Conservation (phyloP, 2,888 invertebrate species). For the Cremastinae sp. region DNA sequence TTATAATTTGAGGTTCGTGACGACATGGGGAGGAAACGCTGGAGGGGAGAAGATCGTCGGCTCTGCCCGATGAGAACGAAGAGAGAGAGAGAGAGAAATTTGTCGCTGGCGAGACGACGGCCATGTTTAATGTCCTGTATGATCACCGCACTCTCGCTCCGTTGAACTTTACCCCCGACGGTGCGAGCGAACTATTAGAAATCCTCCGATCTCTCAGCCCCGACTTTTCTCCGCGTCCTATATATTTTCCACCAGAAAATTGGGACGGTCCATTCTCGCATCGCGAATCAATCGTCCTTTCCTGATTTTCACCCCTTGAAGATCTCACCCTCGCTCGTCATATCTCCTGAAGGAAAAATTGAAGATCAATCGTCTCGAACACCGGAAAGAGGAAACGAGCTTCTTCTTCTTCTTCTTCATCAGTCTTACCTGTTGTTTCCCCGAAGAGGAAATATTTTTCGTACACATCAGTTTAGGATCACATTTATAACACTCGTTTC, state of each 20-base stretch:
- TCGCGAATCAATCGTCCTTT: constrained; percentile 21
- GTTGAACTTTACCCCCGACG: constrained; percentile 76
- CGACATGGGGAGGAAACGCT: too few relatives aligned
- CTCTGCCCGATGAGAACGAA: constrained; percentile 17
- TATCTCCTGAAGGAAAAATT: constrained; percentile 5
- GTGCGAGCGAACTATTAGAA: constrained; percentile 43
- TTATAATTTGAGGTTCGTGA: constrained; percentile 79
- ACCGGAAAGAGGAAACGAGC: constrained; percentile 75
- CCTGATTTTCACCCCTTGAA: constrained; percentile 28
- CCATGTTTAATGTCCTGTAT: constrained; percentile 79
- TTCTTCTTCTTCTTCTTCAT: constrained; percentile 52
- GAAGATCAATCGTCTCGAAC: too few relatives aligned
- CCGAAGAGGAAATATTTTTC: too few relatives aligned
- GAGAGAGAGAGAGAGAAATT: constrained; percentile 40
- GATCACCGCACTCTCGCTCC: constrained; percentile 78
- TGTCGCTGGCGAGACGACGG: constrained; percentile 69
- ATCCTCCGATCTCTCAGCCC: constrained; percentile 6
- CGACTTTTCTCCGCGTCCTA: constrained; percentile 2
- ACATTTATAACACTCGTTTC: constrained; percentile 61
- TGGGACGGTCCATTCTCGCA: constrained; percentile 36
- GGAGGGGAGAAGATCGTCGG: constrained; percentile 58
- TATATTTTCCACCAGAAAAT: constrained; percentile 48
- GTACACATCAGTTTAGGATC: too few relatives aligned
- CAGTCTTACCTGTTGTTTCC: too few relatives aligned
- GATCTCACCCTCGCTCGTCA: constrained; percentile 14